Conservation (phyloP, 1,140 invertebrate species). For the Trichogramma pretiosum region DNA sequence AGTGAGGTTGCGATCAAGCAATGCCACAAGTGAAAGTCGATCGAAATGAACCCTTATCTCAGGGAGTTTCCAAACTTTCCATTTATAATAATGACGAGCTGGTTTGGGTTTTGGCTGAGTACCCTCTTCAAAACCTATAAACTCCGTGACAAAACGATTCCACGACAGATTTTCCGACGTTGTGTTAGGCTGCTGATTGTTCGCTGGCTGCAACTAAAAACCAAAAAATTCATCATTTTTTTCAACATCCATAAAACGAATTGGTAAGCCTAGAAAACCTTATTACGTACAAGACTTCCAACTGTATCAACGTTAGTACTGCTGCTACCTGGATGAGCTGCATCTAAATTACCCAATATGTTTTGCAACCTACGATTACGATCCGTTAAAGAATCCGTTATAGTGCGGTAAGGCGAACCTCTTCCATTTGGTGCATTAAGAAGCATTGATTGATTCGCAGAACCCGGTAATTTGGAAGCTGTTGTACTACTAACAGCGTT, state of each 20-base stretch:
- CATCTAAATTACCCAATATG: conserved; percentile 29
- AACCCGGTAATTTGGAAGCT: too few relatives aligned
- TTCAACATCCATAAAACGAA: too few relatives aligned
- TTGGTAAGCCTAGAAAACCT: too few relatives aligned
- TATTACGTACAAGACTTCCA: conserved; percentile 9
- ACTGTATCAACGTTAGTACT: neutral
- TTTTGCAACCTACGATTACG: conserved; percentile 29
- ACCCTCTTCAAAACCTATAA: conserved; percentile 31
- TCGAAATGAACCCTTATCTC: conserved; percentile 80
- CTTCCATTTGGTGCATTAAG: too few relatives aligned
- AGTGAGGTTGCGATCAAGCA: conserved; percentile 87
- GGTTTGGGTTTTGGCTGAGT: conserved; percentile 38
- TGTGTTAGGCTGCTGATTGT: too few relatives aligned
- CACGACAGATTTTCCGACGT: conserved; percentile 33
- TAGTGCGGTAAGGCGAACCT: too few relatives aligned
- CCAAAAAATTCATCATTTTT: too few relatives aligned
- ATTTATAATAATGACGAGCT: conserved; percentile 79
- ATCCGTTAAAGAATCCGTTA: conserved; percentile 24
- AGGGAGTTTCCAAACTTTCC: conserved; percentile 63
- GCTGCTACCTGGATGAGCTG: conserved; percentile 15
- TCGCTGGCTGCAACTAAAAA: too few relatives aligned
- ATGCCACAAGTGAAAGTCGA: conserved; percentile 78
- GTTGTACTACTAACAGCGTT: too few relatives aligned
- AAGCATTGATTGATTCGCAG: too few relatives aligned
- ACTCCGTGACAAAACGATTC: conserved; percentile 36